phyloP scores from a whole-genome alignment of 1,140 invertebrate species.

The Heliconius himera region DNA sequence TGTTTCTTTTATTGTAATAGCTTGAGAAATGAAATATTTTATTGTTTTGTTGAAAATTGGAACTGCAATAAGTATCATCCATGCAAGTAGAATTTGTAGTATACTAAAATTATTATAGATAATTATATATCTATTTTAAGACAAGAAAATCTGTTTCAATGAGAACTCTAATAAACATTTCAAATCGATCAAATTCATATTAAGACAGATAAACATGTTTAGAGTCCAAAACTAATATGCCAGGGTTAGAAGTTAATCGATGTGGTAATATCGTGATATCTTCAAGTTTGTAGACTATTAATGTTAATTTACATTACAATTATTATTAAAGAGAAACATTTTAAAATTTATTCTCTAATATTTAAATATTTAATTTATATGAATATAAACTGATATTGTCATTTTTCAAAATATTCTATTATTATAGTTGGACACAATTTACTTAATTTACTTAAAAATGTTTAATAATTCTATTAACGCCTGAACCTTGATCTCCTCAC shows the following conservation, averaged over 20 bases:
- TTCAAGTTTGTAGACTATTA: not conserved
- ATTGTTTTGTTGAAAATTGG: too few species aligned
- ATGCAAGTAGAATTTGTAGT: too few species aligned
- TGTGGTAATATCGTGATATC: not conserved
- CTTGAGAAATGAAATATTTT: not conserved
- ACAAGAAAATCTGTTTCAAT: not conserved
- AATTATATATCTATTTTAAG: not conserved
- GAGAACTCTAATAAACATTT: not conserved
- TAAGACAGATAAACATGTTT: constrained; percentile 9
- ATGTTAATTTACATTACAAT: not conserved
- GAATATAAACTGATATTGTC: too few species aligned
- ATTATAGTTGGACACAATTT: not conserved
- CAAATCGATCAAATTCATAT: constrained; percentile 21
- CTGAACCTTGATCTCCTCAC: not conserved
- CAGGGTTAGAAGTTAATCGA: constrained; percentile 7
- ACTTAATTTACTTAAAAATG: too few species aligned
- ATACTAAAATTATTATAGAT: not conserved
- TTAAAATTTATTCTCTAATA: not conserved
- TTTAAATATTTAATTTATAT: not conserved
- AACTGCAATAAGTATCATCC: too few species aligned
- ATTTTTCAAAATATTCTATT: too few species aligned
- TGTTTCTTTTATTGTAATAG: not conserved
- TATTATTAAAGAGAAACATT: not conserved
- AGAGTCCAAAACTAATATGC: constrained; percentile 2
- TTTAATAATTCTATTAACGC: not conserved